Conservation (phyloP, 2,113 vertebrate genomes). For the Ictalurus furcatus region DNA sequence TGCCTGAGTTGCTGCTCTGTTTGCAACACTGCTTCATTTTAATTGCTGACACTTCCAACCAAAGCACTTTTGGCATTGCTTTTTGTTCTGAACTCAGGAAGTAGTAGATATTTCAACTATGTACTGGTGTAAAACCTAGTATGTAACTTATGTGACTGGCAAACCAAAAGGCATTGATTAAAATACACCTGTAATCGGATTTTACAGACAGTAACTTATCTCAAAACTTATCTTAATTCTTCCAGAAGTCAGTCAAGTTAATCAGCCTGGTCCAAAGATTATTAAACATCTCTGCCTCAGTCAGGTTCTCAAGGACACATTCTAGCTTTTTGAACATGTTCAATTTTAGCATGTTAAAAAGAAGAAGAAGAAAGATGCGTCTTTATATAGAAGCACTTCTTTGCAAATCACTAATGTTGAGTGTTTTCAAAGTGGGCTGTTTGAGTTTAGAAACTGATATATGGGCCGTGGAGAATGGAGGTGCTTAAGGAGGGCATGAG, state of each 20-base stretch:
- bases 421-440: background rate
- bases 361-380: background rate
- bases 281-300: background rate
- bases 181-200: background rate
- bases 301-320: background rate
- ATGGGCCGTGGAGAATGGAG: slow-evolving; percentile 35
- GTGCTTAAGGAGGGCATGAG: slow-evolving; percentile 37
- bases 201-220: slow-evolving; percentile 6
- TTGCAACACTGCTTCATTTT: slow-evolving; percentile 37
- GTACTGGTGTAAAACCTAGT: background rate
- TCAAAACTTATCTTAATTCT: background rate
- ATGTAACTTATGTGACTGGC: slow-evolving; percentile 3
- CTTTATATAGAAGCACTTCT: background rate
- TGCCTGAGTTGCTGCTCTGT: slow-evolving; percentile 38
- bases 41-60: slow-evolving; percentile 34
- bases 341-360: background rate
- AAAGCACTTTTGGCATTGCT: slow-evolving; percentile 24
- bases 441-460: slow-evolving; percentile 31
- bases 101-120: background rate
- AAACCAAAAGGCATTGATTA: background rate
- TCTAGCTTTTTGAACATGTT: background rate
- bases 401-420: slow-evolving; percentile 13
- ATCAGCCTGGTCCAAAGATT: background rate
- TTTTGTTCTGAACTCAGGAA: background rate
- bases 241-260: background rate